Conservation (phyloP, 2,888 invertebrate genomes). For the Cosmia trapezina region DNA sequence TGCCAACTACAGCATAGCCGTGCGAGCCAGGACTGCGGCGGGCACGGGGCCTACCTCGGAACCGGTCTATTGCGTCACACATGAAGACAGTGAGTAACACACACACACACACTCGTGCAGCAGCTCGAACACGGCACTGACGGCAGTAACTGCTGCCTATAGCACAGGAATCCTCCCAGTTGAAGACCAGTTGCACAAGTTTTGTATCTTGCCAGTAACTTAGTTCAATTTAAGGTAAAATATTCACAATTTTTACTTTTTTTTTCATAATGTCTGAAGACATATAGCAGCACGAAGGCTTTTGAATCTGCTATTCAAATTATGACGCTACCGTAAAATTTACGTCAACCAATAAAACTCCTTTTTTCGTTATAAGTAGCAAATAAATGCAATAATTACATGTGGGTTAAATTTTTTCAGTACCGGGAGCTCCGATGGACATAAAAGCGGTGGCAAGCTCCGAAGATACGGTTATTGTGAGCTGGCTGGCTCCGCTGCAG, state of each 20-base stretch:
- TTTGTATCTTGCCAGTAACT: too few relatives aligned
- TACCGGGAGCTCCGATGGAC: conserved; percentile 95
- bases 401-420: conserved; percentile 80
- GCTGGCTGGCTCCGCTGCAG: conserved; percentile 95
- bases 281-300: background rate
- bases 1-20: conserved; percentile 95
- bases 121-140: too few relatives aligned
- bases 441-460: conserved; percentile 95
- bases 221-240: too few relatives aligned
- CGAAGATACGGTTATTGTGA: conserved; percentile 94
- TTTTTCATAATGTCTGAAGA: background rate
- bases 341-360: background rate
- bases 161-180: too few relatives aligned
- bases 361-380: background rate
- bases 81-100: conserved; percentile 95
- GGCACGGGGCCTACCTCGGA: conserved; percentile 94
- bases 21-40: conserved; percentile 95
- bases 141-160: too few relatives aligned
- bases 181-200: too few relatives aligned
- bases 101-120: too few relatives aligned
- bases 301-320: background rate
- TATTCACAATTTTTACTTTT: too few relatives aligned
- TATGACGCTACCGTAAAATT: background rate
- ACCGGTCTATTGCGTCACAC: conserved; percentile 94
- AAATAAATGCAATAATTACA: background rate